Conservation (phyloP, 2,113 vertebrate species). For the Phainopepla nitens region DNA sequence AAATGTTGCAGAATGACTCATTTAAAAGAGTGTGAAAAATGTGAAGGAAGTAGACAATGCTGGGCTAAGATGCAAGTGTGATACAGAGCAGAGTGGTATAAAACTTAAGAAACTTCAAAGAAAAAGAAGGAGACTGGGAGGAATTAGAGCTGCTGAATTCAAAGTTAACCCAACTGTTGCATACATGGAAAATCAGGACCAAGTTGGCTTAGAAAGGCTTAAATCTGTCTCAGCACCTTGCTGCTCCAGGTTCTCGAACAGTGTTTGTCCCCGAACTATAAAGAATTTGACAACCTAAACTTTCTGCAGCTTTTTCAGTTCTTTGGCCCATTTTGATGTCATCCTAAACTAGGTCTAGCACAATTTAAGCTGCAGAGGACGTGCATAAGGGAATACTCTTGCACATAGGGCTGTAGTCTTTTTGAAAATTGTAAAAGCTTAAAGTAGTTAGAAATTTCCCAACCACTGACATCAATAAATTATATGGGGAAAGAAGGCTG, state of each 20-base stretch:
- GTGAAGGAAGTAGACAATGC: not conserved
- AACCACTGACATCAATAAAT: conserved; percentile 43
- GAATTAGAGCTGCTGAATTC: not conserved
- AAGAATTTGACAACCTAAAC: not conserved
- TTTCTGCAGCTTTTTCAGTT: not conserved
- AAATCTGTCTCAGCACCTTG: not conserved
- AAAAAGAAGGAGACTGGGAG: not conserved
- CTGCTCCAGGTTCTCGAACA: not conserved
- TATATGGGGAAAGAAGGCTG: not conserved
- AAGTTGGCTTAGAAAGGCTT: not conserved
- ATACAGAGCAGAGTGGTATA: not conserved
- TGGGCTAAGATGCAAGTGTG: not conserved
- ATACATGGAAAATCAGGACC: not conserved
- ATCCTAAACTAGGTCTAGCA: conserved; percentile 40
- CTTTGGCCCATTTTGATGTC: conserved; percentile 1
- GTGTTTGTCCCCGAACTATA: not conserved
- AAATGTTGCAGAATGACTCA: not conserved
- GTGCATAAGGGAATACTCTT: conserved; percentile 11
- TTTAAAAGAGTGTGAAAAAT: not conserved
- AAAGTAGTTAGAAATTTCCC: conserved; percentile 30
- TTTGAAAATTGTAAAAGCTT: conserved; percentile 24
- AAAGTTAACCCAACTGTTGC: not conserved
- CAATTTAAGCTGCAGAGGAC: not conserved
- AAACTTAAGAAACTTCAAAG: not conserved
- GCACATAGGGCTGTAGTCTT: not conserved